Percentiles rank a stretch among this genome's conserved stretches.
These are phyloP conservation scores for Mythimna loreyi DNA, from an alignment of 2,888 invertebrate species.

Conservation along the genomic window DNA sequence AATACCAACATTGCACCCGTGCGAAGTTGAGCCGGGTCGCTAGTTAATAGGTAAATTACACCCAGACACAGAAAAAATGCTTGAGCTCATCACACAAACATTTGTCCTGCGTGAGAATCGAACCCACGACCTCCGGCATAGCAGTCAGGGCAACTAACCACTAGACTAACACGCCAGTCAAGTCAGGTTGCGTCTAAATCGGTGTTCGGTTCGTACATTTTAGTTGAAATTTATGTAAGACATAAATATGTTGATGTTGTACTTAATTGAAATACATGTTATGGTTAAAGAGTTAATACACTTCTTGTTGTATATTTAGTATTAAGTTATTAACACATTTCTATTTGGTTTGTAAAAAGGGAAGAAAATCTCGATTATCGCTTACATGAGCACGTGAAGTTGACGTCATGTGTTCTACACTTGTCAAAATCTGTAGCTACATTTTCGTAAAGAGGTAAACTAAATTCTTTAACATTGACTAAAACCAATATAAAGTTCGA, in stretches of 20 bases:
- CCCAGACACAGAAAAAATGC: too few relatives aligned
- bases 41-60: too few relatives aligned
- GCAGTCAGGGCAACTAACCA: too few relatives aligned
- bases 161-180: too few relatives aligned
- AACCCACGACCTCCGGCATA: too few relatives aligned
- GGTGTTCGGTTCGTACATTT: slow-evolving; percentile 28
- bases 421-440: too few relatives aligned
- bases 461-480: neutral
- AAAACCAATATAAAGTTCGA: neutral
- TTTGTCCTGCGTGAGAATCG: too few relatives aligned
- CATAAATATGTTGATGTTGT: neutral
- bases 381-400: neutral
- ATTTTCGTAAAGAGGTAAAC: neutral
- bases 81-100: too few relatives aligned
- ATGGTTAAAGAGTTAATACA: neutral
- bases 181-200: too few relatives aligned
- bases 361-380: too few relatives aligned
- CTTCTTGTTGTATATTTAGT: neutral
- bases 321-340: neutral
- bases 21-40: too few relatives aligned
- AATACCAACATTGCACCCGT: too few relatives aligned
- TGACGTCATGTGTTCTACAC: neutral
- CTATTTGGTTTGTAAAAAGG: neutral
- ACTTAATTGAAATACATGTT: slow-evolving; percentile 19
- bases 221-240: slow-evolving; percentile 19